A percentile compares a stretch with the other conserved stretches of the same genome.
Evolutionary conservation across 2,888 invertebrate species (phyloP).

Genomic region (Pristionchus japonicus): DNA sequence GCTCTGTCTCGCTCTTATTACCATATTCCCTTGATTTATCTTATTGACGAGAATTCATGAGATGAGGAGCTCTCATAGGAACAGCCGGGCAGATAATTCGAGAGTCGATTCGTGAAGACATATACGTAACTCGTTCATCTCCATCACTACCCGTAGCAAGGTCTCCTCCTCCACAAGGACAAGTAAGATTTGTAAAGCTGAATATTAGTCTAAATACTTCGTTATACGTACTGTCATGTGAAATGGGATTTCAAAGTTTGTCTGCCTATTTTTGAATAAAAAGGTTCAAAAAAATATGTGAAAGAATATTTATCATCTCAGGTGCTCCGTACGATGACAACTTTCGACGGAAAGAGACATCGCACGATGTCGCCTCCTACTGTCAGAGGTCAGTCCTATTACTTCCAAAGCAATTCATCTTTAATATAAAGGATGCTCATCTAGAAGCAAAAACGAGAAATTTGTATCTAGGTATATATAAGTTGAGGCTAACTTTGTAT

Average conservation of each 20-base stretch:
- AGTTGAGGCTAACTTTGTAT: too few relatives aligned
- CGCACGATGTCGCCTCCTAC: conserved; percentile 18
- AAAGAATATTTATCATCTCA: background rate
- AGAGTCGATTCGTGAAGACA: conserved; percentile 37
- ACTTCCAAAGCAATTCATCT: too few relatives aligned
- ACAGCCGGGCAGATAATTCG: conserved; percentile 15
- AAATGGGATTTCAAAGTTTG: too few relatives aligned
- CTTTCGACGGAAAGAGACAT: conserved; percentile 6
- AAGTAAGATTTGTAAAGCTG: too few relatives aligned
- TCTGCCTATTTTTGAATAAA: too few relatives aligned
- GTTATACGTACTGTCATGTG: background rate
- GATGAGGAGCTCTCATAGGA: background rate
- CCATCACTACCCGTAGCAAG: background rate
- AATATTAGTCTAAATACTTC: too few relatives aligned
- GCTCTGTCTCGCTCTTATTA: background rate
- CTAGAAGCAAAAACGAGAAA: background rate
- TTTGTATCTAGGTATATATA: background rate
- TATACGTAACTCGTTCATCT: conserved; percentile 23
- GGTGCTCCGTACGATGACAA: conserved; percentile 43
- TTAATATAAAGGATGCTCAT: background rate
- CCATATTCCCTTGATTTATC: background rate
- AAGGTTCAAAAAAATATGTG: too few relatives aligned
- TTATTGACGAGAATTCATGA: too few relatives aligned
- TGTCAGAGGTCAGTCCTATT: conserved; percentile 27
- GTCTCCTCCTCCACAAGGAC: conserved; percentile 25